A percentile compares a stretch with the other conserved stretches of the same genome.
Conservation (phyloP, 2,888 invertebrate species). For the Aporophyla nigra region DNA sequence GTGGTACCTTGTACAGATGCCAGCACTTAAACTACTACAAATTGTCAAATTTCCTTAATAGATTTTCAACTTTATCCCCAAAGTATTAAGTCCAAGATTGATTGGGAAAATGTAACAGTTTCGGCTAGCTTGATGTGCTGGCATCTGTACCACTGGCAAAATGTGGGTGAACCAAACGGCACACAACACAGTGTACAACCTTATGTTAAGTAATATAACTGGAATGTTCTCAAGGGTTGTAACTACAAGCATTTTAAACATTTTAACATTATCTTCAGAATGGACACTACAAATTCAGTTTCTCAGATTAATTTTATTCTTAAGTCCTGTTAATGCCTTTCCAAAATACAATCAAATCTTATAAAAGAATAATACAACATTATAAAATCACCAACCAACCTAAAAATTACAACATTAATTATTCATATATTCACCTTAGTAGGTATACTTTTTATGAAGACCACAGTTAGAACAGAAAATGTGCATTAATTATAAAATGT, state of each 20-base stretch:
- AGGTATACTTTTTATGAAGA: conserved; percentile 29
- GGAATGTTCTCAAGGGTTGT: not conserved
- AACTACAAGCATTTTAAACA: not conserved
- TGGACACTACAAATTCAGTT: not conserved
- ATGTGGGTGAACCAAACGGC: too few relatives aligned
- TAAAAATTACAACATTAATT: conserved; percentile 11
- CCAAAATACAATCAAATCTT: conserved; percentile 1
- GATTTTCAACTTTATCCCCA: too few relatives aligned
- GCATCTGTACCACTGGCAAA: too few relatives aligned
- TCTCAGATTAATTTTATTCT: not conserved
- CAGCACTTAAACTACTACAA: too few relatives aligned
- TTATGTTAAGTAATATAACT: too few relatives aligned
- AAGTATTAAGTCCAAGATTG: too few relatives aligned
- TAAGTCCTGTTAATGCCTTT: not conserved
- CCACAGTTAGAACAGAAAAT: conserved; percentile 48
- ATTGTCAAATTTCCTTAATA: too few relatives aligned
- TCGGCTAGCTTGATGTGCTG: too few relatives aligned
- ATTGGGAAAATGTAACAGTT: too few relatives aligned
- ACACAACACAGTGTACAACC: too few relatives aligned
- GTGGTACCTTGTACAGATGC: too few relatives aligned
- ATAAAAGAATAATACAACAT: not conserved
- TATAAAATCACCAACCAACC: conserved; percentile 15
- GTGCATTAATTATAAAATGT: conserved; percentile 44
- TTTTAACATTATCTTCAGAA: not conserved
- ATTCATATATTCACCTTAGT: conserved; percentile 52